phyloP scores from a whole-genome alignment of 2,888 invertebrate genomes.

The Melinaea marsaeus region DNA sequence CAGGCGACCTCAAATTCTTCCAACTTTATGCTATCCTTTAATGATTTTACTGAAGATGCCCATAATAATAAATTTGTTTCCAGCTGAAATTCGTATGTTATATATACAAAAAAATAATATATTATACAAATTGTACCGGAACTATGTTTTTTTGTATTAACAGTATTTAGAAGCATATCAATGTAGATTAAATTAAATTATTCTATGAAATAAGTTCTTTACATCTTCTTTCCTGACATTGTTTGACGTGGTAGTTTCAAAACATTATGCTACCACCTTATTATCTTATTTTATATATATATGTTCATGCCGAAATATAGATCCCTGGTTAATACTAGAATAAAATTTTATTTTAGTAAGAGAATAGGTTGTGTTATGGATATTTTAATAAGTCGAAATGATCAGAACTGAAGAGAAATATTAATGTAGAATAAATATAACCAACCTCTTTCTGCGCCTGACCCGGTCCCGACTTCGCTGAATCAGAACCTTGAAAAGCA shows the following conservation, averaged over 20 bases:
- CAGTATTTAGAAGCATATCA: too few relatives aligned
- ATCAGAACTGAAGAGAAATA: neutral
- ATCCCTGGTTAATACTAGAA: too few relatives aligned
- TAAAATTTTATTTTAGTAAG: too few relatives aligned
- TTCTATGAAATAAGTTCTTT: too few relatives aligned
- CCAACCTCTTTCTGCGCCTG: constrained; percentile 46
- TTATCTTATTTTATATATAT: too few relatives aligned
- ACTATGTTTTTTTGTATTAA: neutral
- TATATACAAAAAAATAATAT: neutral
- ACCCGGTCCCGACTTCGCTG: constrained; percentile 28
- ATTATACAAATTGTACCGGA: neutral
- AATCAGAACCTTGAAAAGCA: constrained; percentile 23
- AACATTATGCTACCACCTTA: too few relatives aligned
- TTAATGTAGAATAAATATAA: neutral
- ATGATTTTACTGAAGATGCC: constrained; percentile 52
- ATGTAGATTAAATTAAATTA: too few relatives aligned
- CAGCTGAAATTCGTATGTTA: constrained; percentile 39
- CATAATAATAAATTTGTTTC: constrained; percentile 49
- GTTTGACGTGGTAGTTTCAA: neutral
- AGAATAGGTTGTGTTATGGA: too few relatives aligned
- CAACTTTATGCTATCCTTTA: constrained; percentile 56
- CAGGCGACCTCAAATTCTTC: constrained; percentile 61
- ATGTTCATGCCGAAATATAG: too few relatives aligned
- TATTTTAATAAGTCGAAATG: too few relatives aligned
- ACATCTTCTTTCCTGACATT: too few relatives aligned